Base-by-base conservation (phyloP, 37 sponge, comb jelly and placozoan genomes). In the Haliclona indistincta region DNA sequence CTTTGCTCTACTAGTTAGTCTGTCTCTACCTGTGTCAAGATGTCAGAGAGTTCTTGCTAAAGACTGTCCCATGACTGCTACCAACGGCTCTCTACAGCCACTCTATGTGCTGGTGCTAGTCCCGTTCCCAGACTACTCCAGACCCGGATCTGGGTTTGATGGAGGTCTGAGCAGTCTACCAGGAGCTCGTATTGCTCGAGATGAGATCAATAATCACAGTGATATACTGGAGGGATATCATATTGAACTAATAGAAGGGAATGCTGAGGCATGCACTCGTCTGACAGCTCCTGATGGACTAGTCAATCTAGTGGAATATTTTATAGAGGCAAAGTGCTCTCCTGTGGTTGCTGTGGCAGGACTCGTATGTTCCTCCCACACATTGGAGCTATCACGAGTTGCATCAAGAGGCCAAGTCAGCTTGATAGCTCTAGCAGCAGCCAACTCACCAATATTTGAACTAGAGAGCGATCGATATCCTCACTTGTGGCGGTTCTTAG, bases 161-260 rank as follows among this genome's bases (percentile, higher is more conserved):
- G 75, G 66, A 54, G 83, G 83, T 66, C 51, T 4, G 0, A 76
- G 75, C 37, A 68, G 74, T 2, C 43, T 81, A 19, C 74, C 74
- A 19, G 82, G 67, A 11, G 82, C 82, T 8, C 38, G 39, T 35
- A 25, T 83, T 4, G 76, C 76, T 36, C 68, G 56, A 38, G 65
- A 83, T 11, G 42, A 56, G 58, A 53, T 83, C 23, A 83, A 83
- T 61, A 75, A 49, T 47, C 36, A 52, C 54, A 43, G 19, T 10
- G 25, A 43, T 51, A 28, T 17, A 13, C 51, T 39, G 17, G 6
- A 19, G 11, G 67, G 40, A 6, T 58, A 58, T 20, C 6, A 8
- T 25, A 8, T 58, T 6, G 25, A 20, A 25, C 28, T 58, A 26
- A 58, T 58, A 25, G 28, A 25, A 6, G 60, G 6, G 11, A 26